These are phyloP conservation scores for Crepidodera aurea DNA, from an alignment of 2,888 invertebrate species.

Conservation along the genomic window DNA sequence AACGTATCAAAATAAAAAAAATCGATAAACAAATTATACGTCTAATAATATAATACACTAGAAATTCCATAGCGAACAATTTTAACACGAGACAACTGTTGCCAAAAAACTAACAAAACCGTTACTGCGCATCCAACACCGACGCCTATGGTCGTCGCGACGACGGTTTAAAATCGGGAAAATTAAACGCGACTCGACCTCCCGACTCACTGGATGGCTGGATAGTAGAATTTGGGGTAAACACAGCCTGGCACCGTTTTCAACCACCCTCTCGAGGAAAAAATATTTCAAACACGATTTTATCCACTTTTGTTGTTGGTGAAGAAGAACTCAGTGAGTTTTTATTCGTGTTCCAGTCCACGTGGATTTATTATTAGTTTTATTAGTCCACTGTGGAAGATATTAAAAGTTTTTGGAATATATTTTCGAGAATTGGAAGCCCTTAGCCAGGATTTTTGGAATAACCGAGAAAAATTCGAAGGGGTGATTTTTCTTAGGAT, in stretches of 20 bases:
- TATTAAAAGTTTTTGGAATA: slow-evolving; percentile 5
- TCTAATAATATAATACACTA: no score
- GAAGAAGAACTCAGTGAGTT: slow-evolving; percentile 21
- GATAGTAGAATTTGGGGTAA: slow-evolving; percentile 53
- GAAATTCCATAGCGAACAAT: not conserved
- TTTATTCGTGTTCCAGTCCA: slow-evolving; percentile 19
- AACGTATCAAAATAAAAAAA: no score
- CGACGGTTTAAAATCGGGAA: slow-evolving; percentile 31
- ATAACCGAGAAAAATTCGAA: no score
- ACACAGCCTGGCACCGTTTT: slow-evolving; percentile 56
- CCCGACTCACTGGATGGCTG: slow-evolving; percentile 64
- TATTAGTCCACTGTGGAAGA: slow-evolving; percentile 17
- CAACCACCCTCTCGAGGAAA: slow-evolving; percentile 22
- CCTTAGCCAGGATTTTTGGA: not conserved
- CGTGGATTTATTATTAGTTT: slow-evolving; percentile 35
- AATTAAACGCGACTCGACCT: slow-evolving; percentile 42
- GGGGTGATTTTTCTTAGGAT: no score
- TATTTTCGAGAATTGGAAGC: not conserved
- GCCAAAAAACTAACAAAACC: slow-evolving; percentile 5
- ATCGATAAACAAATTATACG: no score
- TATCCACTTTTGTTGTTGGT: slow-evolving; percentile 8
- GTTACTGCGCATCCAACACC: slow-evolving; percentile 7
- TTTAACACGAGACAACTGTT: not conserved
- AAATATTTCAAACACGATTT: slow-evolving; percentile 10
- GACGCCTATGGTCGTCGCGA: slow-evolving; percentile 34